Base-by-base conservation (phyloP, 2,797 vertebrate genomes). In the Cuculus canorus region DNA sequence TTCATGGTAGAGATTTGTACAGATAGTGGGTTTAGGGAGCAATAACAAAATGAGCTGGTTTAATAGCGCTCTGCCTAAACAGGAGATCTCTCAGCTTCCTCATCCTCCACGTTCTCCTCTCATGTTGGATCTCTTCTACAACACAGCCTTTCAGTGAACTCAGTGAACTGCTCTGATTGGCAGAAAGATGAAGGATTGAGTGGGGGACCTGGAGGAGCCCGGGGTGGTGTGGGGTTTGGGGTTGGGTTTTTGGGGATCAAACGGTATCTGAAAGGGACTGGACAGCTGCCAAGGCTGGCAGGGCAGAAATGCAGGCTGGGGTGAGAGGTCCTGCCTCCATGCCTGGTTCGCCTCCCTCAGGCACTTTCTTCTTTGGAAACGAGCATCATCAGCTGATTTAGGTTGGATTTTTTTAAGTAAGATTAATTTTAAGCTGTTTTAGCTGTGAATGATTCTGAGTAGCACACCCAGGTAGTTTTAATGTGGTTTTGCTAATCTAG, bases 271-370 rank as follows among this genome's bases (percentile, higher is more conserved):
- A 47, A 66, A 75, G 52, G 22, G 47, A 8, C 10, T 18, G 13
- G 41, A 48, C 22, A 35, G 33, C 35, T 60, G 30, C 47, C 1
- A 5, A 35, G 41, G 63, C 47, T 57, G 53, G 35, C 28, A 33
- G 10, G 0, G 13, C 43, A 45, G 60, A n/a, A n/a, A 32, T 25
- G 30, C 3, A 2, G 33, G 52, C 19, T 1, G 1, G 9, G 5
- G 2, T 24, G 53, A 83, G 43, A 33, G 39, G 35, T 64, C 33
- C 39, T 88, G 48, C 30, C 27, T 37, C 27, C 1, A 2, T 16
- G 37, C 57, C 27, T 59, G 50, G 18, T 12, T 66, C 41, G 17
- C 27, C 18, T 33, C 47, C 80, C 50, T 45, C 0, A 28, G 25
- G 18, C 16, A 33, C 39, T 22, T 70, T 45, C 35, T 71, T 35